Conservation (phyloP, 2,888 invertebrate species). For the Caradrina kadenii region DNA sequence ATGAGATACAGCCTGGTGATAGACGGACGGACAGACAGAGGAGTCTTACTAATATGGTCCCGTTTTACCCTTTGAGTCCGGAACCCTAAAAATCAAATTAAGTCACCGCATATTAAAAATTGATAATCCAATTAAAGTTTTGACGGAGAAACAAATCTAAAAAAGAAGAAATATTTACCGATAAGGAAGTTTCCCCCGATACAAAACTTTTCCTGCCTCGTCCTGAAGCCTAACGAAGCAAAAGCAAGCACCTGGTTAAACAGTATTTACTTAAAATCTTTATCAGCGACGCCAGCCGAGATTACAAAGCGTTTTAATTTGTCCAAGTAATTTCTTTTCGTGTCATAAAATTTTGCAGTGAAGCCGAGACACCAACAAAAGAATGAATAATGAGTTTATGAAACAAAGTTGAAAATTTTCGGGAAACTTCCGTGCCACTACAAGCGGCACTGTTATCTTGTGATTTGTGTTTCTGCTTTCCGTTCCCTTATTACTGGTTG, state of each 20-base stretch:
- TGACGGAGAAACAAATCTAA: slow-evolving; percentile 3
- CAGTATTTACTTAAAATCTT: slow-evolving; percentile 63
- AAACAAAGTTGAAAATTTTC: slow-evolving; percentile 88
- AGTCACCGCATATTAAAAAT: neutral
- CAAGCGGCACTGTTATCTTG: slow-evolving; percentile 79
- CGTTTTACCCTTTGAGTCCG: too few species aligned
- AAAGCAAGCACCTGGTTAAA: slow-evolving; percentile 47
- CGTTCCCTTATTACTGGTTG: slow-evolving; percentile 59
- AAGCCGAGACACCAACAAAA: slow-evolving; percentile 85
- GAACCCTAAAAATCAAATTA: neutral
- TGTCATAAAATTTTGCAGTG: slow-evolving; percentile 86
- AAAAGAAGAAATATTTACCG: slow-evolving; percentile 26
- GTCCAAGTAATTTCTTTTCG: slow-evolving; percentile 85
- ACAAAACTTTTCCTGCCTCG: slow-evolving; percentile 23
- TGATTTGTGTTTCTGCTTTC: slow-evolving; percentile 82
- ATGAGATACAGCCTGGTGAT: too few species aligned
- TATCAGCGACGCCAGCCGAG: slow-evolving; percentile 68
- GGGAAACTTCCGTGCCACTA: slow-evolving; percentile 81
- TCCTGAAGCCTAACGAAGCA: slow-evolving; percentile 8
- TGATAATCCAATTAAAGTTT: slow-evolving; percentile 18
- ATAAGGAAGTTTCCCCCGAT: slow-evolving; percentile 17
- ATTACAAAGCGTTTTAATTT: slow-evolving; percentile 85
- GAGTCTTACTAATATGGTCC: too few species aligned
- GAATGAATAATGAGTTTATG: slow-evolving; percentile 88
- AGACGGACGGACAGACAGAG: too few species aligned